Conservation (phyloP, 53 echinoderm and acorn worm genomes). For the Glandiceps talaboti region DNA sequence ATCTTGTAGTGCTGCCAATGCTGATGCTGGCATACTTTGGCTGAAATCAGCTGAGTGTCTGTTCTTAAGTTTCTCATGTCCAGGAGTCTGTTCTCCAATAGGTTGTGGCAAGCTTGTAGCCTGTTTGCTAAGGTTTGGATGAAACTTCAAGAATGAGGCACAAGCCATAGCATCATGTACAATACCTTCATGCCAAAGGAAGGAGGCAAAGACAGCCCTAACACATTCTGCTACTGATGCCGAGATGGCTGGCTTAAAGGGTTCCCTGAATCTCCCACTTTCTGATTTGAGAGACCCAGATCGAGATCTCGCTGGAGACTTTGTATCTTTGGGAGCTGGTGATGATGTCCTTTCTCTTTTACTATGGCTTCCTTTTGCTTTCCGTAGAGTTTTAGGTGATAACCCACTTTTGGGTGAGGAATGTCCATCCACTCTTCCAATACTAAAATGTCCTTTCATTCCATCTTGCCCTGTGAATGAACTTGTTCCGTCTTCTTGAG, state of each 20-base stretch:
- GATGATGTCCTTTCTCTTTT: slow-evolving; percentile 79
- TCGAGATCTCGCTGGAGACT: slow-evolving; percentile 54
- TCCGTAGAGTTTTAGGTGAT: slow-evolving; percentile 71
- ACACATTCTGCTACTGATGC: slow-evolving; percentile 89
- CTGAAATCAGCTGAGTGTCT: slow-evolving; percentile 93
- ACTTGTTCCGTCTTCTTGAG: background rate
- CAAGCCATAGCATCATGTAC: slow-evolving; percentile 96
- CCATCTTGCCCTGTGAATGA: slow-evolving; percentile 23
- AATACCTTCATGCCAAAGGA: slow-evolving; percentile 85
- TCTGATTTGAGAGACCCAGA: background rate
- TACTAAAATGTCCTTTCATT: slow-evolving; percentile 64
- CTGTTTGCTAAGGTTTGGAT: slow-evolving; percentile 59
- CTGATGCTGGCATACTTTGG: slow-evolving; percentile 38
- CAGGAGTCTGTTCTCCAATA: slow-evolving; percentile 26
- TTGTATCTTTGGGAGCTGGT: slow-evolving; percentile 71
- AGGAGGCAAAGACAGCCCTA: slow-evolving; percentile 74
- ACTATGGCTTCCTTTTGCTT: slow-evolving; percentile 47
- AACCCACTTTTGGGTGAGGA: slow-evolving; percentile 76
- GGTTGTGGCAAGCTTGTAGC: slow-evolving; percentile 13
- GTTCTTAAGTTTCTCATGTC: slow-evolving; percentile 74
- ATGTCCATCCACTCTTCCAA: slow-evolving; percentile 59
- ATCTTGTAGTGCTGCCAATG: background rate
- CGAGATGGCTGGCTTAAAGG: slow-evolving; percentile 52
- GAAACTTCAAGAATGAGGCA: slow-evolving; percentile 83
- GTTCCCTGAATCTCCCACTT: background rate